Evolutionary conservation across 2,797 vertebrate genomes (phyloP).

Genomic region (Mallotus villosus): DNA sequence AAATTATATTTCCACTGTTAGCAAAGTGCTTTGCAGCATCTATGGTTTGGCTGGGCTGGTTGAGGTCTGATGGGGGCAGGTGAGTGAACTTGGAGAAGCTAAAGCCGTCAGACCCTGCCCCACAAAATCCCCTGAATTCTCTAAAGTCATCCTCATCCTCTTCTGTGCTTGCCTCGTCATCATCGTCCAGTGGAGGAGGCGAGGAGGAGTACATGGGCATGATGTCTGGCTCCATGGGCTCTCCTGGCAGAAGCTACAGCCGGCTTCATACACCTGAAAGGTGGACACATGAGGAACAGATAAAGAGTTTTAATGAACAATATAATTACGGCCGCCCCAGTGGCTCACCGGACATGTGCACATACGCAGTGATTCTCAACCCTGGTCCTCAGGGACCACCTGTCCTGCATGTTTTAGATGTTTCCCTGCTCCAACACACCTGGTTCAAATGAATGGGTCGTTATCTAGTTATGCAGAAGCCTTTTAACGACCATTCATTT

Average conservation of each 20-base stretch:
- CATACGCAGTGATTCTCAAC: no score
- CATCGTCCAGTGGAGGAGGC: slow-evolving; percentile 84
- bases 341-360: no score
- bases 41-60: slow-evolving; percentile 66
- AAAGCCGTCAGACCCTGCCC: slow-evolving; percentile 70
- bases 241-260: slow-evolving; percentile 45
- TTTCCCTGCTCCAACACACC: no score
- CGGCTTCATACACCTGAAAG: slow-evolving; percentile 69
- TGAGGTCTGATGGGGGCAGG: slow-evolving; percentile 54
- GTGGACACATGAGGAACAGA: slow-evolving; percentile 14
- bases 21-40: slow-evolving; percentile 63
- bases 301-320: background rate
- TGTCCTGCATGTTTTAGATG: no score
- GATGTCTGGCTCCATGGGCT: slow-evolving; percentile 87
- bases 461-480: no score
- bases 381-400: no score
- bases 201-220: slow-evolving; percentile 87
- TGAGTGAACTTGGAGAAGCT: slow-evolving; percentile 76
- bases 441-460: no score
- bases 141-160: slow-evolving; percentile 89
- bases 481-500: no score
- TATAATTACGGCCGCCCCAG: background rate
- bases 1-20: slow-evolving; percentile 71
- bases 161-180: slow-evolving; percentile 70
- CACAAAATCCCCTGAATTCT: slow-evolving; percentile 85